A percentile compares a stretch with the other conserved stretches of the same genome.
Conservation (phyloP, 2,888 invertebrate genomes). For the Cotesia congregata region DNA sequence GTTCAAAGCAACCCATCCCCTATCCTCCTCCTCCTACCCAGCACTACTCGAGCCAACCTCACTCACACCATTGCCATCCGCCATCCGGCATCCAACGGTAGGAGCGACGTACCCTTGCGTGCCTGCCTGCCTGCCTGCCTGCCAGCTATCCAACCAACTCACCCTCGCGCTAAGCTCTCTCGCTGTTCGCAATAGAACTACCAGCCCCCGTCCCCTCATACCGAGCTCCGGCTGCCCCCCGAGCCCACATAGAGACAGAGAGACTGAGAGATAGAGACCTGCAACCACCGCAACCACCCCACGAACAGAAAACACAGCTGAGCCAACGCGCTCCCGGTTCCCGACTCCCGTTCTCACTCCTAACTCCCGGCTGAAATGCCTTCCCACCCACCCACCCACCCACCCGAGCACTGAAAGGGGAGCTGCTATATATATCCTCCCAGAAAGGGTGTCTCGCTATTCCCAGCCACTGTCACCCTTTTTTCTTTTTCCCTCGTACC, state of each 20-base stretch:
- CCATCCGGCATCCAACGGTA: slow-evolving; percentile 41
- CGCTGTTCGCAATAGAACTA: slow-evolving; percentile 51
- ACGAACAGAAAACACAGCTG: slow-evolving; percentile 69
- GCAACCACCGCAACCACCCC: slow-evolving; percentile 56
- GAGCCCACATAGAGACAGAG: slow-evolving; percentile 54
- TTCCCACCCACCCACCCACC: slow-evolving; percentile 57
- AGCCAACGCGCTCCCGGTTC: slow-evolving; percentile 62
- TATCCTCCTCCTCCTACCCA: slow-evolving; percentile 38
- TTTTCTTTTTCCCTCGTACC: slow-evolving; percentile 39
- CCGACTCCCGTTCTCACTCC: too few relatives aligned
- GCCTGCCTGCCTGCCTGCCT: slow-evolving; percentile 59
- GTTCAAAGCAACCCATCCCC: slow-evolving; percentile 68
- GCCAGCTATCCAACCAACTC: slow-evolving; percentile 60
- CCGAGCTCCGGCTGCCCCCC: slow-evolving; percentile 45
- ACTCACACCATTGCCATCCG: slow-evolving; percentile 54
- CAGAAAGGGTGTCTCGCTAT: slow-evolving; percentile 42
- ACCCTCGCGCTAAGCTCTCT: slow-evolving; percentile 38
- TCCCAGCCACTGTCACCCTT: slow-evolving; percentile 41
- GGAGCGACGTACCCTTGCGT: slow-evolving; percentile 58
- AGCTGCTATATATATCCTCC: background rate
- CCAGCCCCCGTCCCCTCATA: slow-evolving; percentile 32
- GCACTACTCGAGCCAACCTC: slow-evolving; percentile 62
- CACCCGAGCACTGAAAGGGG: slow-evolving; percentile 14
- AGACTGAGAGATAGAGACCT: slow-evolving; percentile 53
- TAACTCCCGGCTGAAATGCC: slow-evolving; percentile 57